Evolutionary conservation across 2,888 invertebrate species (phyloP).

Genomic region (Zonitis immaculata): DNA sequence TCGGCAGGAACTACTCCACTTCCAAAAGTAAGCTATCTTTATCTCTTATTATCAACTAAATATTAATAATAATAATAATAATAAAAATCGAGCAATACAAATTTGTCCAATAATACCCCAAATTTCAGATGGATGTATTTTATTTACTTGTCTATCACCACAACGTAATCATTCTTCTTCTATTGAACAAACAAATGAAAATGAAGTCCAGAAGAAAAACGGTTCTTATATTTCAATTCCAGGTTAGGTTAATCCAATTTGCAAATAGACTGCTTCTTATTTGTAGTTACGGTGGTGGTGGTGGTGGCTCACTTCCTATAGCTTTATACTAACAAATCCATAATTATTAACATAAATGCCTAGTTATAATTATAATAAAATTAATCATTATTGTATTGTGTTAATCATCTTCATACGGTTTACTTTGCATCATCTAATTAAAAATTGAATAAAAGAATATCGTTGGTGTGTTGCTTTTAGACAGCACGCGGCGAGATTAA

Average conservation of each 20-base stretch:
- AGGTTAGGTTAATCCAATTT: constrained; percentile 47
- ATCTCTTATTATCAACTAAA: too few species aligned
- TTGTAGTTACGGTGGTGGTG: constrained; percentile 15
- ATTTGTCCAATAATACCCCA: too few species aligned
- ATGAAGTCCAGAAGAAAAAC: constrained; percentile 51
- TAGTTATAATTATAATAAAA: too few species aligned
- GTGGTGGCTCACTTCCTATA: too few species aligned
- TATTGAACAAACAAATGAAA: constrained; percentile 20
- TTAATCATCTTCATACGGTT: constrained; percentile 55
- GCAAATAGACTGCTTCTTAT: constrained; percentile 9
- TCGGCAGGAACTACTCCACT: constrained; percentile 90
- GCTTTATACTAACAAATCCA: too few species aligned
- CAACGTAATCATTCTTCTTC: constrained; percentile 6
- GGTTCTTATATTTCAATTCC: constrained; percentile 56
- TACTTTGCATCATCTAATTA: constrained; percentile 50
- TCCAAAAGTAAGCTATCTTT: constrained; percentile 95
- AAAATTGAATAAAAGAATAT: constrained; percentile 48
- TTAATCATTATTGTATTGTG: too few species aligned
- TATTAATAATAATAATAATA: too few species aligned
- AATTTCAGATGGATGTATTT: constrained; percentile 36
- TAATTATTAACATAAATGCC: too few species aligned
- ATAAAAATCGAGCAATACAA: too few species aligned
- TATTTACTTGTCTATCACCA: constrained; percentile 24
- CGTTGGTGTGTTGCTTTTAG: constrained; percentile 15
- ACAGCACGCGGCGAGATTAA: too few species aligned